Conservation (phyloP, 2,797 vertebrate species). For the Semaprochilodus insignis region DNA sequence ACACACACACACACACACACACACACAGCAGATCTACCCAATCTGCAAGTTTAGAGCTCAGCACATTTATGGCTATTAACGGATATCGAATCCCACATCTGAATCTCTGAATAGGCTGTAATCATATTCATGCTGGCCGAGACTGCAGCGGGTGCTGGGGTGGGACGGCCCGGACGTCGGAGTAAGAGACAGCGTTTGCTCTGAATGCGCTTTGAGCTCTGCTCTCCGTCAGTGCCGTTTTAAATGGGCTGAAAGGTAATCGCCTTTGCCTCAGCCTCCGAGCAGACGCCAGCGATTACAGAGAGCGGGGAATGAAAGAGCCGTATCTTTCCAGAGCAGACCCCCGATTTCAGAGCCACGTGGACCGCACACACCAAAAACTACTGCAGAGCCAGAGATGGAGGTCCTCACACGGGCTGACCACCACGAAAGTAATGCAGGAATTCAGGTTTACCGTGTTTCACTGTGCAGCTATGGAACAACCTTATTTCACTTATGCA, state of each 20-base stretch:
- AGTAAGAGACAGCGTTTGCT: neutral
- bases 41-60: conserved; percentile 56
- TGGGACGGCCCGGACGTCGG: conserved; percentile 31
- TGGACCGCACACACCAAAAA: neutral
- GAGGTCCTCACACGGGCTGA: neutral
- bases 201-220: conserved; percentile 10
- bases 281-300: conserved; percentile 33
- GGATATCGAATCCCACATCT: conserved; percentile 64
- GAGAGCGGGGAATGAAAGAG: conserved; percentile 16
- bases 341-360: conserved; percentile 6
- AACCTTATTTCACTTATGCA: neutral
- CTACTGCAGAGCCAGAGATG: neutral
- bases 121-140: conserved; percentile 71
- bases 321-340: conserved; percentile 12
- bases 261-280: conserved; percentile 38
- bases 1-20: conserved; percentile 25
- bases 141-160: conserved; percentile 64
- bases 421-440: neutral
- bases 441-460: neutral
- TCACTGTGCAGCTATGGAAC: neutral
- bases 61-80: conserved; percentile 64
- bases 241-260: conserved; percentile 50
- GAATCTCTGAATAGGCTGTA: conserved; percentile 68
- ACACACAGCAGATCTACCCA: neutral
- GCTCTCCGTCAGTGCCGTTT: conserved; percentile 7